Evolutionary conservation across 2,113 vertebrate species (phyloP), one percentile per base, ranked within the genome.

Genomic region (Hemiprocne comata): DNA sequence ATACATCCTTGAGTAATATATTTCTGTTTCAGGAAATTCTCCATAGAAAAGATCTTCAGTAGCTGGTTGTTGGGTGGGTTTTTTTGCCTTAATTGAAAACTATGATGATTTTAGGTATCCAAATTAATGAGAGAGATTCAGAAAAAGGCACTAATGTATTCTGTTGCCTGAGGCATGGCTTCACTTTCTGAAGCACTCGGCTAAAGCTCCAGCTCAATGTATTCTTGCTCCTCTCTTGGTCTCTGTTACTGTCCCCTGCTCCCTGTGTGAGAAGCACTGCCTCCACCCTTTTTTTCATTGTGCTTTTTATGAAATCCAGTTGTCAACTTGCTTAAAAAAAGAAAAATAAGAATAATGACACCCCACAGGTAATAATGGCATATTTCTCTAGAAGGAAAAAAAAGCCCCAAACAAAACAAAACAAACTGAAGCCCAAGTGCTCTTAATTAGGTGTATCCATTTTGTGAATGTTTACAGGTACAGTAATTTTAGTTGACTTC

Each of bases 281-380:
- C 13, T 18, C 6, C 17, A 28, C 3, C 31, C 1, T 6, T 53
- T 72, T 53, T 13, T 65, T 36, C 31, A 62, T 8, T 58, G 28
- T 89, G 31, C 1, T 60, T 77, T 84, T 64, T 62, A 48, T 6
- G 10, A 16, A 51, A 76, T 72, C 61, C 33, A 31, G 10, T 46
- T 70, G 9, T 57, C 12, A 73, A 73, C 13, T 73, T 80, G 7
- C 26, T 38, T 69, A 42, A 42, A 42, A 42, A 42, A 42, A 13
- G 72, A 60, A 6, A 50, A 7, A 1, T 0, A 0, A 65, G 29
- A 40, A 77, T 75, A 7, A 17, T 33, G 9, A 46, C n/a, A 74
- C n/a, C 33, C 9, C 10, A 50, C 12, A 90, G 20, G 33, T 21
- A 82, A 42, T 8, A 23, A 4, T 23, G 57, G 1, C 10, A 14